Evolutionary conservation across 2,113 vertebrate genomes (phyloP), one percentile per base, ranked within the genome.

Genomic region (Macquaria ambigua): DNA sequence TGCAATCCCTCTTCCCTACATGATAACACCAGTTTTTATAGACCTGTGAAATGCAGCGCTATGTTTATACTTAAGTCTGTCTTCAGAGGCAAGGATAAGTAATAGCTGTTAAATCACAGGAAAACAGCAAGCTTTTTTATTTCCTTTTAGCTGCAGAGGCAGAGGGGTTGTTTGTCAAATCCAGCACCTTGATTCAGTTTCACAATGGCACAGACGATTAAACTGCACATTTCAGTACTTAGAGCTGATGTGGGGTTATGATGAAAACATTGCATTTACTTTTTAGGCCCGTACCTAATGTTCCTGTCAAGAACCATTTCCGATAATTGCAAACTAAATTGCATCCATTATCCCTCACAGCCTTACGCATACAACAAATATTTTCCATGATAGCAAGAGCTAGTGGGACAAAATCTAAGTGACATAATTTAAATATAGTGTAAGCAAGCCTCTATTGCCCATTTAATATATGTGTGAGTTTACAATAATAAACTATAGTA

Each of bases 41-140:
- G 66, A 74, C 59, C 28, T 1, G 61, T n/a, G 58, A 25, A 86
- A 69, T 1, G 4, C 21, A 6, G 5, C 50, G 53, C 59, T 82
- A n/a, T 82, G 71, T 84, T 90, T 82, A 86, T 85, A 48, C 77
- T 74, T 41, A 71, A 23, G 41, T 34, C 53, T 43, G 34, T 82
- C 69, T 82, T 53, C 21, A 68, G 83, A 87, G 77, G n/a, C n/a
- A 23, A 48, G 43, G 25, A 76, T 74, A 79, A 84, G 77, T 85
- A 81, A 83, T 73, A 74, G 64, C 56, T 83, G 84, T 85, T 87
- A 84, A 90, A 87, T 88, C 66, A 76, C 66, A 86, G 56, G 39
- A 74, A 89, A 89, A 67, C 62, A 67, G 37, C 41, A 72, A 18
- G n/a, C 67, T 61, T 52, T 64, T 77, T 52, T 74, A n/a, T 52